Evolutionary conservation across 2,888 invertebrate species (phyloP).

Genomic region (Strigamia maritima): DNA sequence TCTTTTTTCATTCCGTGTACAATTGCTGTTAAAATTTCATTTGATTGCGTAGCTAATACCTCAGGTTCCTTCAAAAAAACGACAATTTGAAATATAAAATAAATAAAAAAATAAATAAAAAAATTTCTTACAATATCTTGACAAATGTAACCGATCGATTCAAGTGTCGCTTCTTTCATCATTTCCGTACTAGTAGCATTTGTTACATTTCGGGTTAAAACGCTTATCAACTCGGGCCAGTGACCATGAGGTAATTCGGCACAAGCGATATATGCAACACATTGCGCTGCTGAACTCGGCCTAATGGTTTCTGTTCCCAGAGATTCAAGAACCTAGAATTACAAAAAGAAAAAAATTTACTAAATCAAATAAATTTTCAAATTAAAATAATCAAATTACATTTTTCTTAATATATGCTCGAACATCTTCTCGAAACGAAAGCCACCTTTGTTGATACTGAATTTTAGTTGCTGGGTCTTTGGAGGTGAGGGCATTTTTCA

Average conservation of each 20-base stretch:
- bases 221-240: slow-evolving; percentile 86
- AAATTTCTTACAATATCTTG: slow-evolving; percentile 74
- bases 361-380: background rate
- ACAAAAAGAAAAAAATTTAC: background rate
- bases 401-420: slow-evolving; percentile 89
- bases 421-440: slow-evolving; percentile 80
- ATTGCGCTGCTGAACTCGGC: slow-evolving; percentile 97
- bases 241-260: slow-evolving; percentile 88
- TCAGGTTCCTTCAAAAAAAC: slow-evolving; percentile 66
- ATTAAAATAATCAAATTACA: slow-evolving; percentile 56
- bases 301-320: slow-evolving; percentile 93
- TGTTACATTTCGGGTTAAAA: slow-evolving; percentile 86
- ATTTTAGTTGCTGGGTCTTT: slow-evolving; percentile 79
- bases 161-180: slow-evolving; percentile 93
- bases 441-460: slow-evolving; percentile 89
- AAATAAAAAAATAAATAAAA: background rate
- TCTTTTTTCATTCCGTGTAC: slow-evolving; percentile 97
- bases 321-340: slow-evolving; percentile 76
- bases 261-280: slow-evolving; percentile 97
- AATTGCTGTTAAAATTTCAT: slow-evolving; percentile 96
- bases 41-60: slow-evolving; percentile 85
- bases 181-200: slow-evolving; percentile 72
- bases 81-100: too few relatives aligned
- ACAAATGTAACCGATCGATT: slow-evolving; percentile 98
- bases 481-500: slow-evolving; percentile 95